A percentile compares a stretch with the other conserved stretches of the same genome.
Evolutionary conservation across 2,113 vertebrate genomes (phyloP).

Genomic region (Ageneiosus marmoratus): DNA sequence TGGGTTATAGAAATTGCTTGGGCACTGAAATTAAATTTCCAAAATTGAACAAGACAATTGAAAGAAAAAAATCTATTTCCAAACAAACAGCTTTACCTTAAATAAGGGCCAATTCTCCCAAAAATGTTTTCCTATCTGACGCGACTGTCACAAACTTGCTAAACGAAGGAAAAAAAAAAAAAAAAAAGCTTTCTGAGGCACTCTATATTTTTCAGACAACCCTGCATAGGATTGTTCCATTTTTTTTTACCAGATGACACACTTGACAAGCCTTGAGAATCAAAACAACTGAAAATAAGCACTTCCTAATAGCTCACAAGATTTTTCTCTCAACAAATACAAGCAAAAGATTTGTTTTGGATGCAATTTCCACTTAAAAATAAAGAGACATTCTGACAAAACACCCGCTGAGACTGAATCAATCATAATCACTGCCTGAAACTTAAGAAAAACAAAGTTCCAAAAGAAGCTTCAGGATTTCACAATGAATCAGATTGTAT

Average conservation of each 20-base stretch:
- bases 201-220: background rate
- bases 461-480: background rate
- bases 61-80: background rate
- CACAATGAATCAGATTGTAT: background rate
- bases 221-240: conserved; percentile 1
- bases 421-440: conserved; percentile 20
- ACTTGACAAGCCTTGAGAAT: conserved; percentile 11
- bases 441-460: background rate
- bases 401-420: background rate
- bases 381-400: conserved; percentile 17
- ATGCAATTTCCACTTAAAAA: background rate
- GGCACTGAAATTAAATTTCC: background rate
- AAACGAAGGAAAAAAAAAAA: background rate
- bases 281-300: conserved; percentile 7
- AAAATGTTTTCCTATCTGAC: background rate
- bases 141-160: background rate
- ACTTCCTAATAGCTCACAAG: background rate
- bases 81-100: background rate
- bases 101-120: background rate
- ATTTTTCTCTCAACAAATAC: background rate
- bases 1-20: background rate
- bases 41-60: background rate
- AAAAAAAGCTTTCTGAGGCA: conserved; percentile 21
- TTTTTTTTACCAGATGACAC: background rate
- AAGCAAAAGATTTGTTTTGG: background rate